Percentiles rank a stretch among this genome's conserved stretches.
phyloP scores from a whole-genome alignment of 2,888 invertebrate species.

The Nesidiocoris tenuis region DNA sequence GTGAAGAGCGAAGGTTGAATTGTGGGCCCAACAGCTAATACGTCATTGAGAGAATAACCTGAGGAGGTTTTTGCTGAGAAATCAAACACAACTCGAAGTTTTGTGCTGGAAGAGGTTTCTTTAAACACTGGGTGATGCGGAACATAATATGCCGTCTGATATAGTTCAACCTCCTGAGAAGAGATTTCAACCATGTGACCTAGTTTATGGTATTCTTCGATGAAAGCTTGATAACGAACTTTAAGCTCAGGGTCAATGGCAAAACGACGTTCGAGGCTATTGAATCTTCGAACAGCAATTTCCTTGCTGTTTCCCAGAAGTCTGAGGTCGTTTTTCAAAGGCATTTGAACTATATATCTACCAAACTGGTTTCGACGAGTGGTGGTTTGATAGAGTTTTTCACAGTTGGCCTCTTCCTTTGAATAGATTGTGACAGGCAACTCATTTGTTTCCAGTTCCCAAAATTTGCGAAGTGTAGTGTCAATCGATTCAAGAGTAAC shows the following conservation, averaged over 20 bases:
- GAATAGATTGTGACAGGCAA: neutral
- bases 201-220: conserved; percentile 29
- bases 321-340: conserved; percentile 25
- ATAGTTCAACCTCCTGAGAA: conserved; percentile 35
- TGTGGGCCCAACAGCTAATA: conserved; percentile 41
- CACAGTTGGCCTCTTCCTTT: neutral
- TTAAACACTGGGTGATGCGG: conserved; percentile 52
- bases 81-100: conserved; percentile 52
- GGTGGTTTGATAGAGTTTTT: neutral
- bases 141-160: conserved; percentile 49
- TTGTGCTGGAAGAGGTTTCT: conserved; percentile 50
- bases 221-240: conserved; percentile 46
- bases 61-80: conserved; percentile 49
- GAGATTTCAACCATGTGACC: conserved; percentile 50
- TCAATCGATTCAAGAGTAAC: conserved; percentile 22
- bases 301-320: conserved; percentile 36
- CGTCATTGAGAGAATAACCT: conserved; percentile 47
- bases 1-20: conserved; percentile 43
- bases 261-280: conserved; percentile 24
- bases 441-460: conserved; percentile 17
- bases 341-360: conserved; percentile 35
- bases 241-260: neutral
- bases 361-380: neutral
- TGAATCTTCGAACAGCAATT: conserved; percentile 34
- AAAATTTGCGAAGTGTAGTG: conserved; percentile 24